Evolutionary conservation across 2,888 invertebrate genomes (phyloP), one percentile per base, ranked within the genome.

Genomic region (Dolichopus griseipennis): DNA sequence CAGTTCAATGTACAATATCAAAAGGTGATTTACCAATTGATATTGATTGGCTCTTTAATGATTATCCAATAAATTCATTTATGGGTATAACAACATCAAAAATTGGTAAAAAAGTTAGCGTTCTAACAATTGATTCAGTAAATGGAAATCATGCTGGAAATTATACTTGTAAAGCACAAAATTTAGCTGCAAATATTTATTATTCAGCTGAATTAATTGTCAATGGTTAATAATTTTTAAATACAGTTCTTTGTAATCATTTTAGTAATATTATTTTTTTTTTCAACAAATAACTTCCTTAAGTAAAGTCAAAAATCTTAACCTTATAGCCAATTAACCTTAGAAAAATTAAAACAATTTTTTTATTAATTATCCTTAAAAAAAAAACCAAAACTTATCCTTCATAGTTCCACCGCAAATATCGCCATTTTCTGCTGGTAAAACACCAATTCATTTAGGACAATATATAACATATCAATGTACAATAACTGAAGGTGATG

Each of bases 1-100:
- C 87, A 61, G 82, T 87, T 43, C 84, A 84, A 68, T 89, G 89
- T 77, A 84, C 85, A 67, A 86, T 88, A 43, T 83, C 84, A n/a
- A 86, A 87, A 76, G 89, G 90, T 22, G 90, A 90, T 79, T 81
- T 85, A 70, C 90, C 90, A 1, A 83, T 90, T 68, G 83, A 84
- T 71, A 86, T 90, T 68, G 81, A 81, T 41, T 90, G 89, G 89
- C 79, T 83, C 41, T 86, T 88, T 73, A 86, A 88, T 77, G 87
- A 89, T 77, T 87, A 86, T 75, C 82, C 83, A 71, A 84, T 85
- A 69, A 86, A 89, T 77, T 83, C 84, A 75, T 85, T 84, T 70
- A 74, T 84, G 81, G 78, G 81, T 64, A 76, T 78, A 5, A 77
- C 76, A 22, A 84, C 83, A 68, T 83, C 84, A 65, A 80, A 81